These are phyloP conservation scores for Oncorhynchus mykiss DNA, from an alignment of 2,113 vertebrate species.

Conservation along the genomic window DNA sequence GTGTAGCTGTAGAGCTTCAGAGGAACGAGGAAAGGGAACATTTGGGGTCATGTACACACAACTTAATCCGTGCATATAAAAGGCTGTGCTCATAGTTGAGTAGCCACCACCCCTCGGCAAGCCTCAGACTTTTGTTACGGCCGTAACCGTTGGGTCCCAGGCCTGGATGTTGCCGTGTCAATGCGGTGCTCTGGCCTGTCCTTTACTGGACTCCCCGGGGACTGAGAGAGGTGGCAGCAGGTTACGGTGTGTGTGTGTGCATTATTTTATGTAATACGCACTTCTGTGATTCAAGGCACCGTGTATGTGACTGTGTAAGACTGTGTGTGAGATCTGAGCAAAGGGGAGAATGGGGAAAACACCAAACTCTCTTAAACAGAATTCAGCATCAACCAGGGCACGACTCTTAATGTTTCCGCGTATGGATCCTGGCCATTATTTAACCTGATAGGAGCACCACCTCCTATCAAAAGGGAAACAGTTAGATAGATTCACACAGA, in stretches of 20 bases:
- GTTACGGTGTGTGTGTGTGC: conserved; percentile 6
- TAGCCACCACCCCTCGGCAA: conserved; percentile 9
- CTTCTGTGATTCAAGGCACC: conserved; percentile 4
- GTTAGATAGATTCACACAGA: neutral
- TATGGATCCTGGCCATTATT: conserved; percentile 6
- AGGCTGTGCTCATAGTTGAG: conserved; percentile 29
- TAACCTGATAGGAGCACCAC: conserved; percentile 13
- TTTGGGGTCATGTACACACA: conserved; percentile 30
- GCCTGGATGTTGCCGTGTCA: neutral
- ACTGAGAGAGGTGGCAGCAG: neutral
- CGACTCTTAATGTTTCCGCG: neutral
- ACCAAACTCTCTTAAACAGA: neutral
- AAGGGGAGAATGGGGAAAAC: neutral
- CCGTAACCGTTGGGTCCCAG: conserved; percentile 9
- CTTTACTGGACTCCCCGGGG: conserved; percentile 4
- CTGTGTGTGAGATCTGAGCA: conserved; percentile 9
- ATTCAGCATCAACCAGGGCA: neutral
- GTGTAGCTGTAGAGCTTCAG: conserved; percentile 23
- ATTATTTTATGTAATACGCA: neutral
- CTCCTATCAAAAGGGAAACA: conserved; percentile 4
- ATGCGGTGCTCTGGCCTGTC: conserved; percentile 3
- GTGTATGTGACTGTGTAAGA: conserved; percentile 36
- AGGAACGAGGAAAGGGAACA: conserved; percentile 1
- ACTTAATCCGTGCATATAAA: conserved; percentile 33
- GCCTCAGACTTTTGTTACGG: conserved; percentile 12